Evolutionary conservation across 2,797 vertebrate genomes (phyloP).

Genomic region (Siniperca undulata): DNA sequence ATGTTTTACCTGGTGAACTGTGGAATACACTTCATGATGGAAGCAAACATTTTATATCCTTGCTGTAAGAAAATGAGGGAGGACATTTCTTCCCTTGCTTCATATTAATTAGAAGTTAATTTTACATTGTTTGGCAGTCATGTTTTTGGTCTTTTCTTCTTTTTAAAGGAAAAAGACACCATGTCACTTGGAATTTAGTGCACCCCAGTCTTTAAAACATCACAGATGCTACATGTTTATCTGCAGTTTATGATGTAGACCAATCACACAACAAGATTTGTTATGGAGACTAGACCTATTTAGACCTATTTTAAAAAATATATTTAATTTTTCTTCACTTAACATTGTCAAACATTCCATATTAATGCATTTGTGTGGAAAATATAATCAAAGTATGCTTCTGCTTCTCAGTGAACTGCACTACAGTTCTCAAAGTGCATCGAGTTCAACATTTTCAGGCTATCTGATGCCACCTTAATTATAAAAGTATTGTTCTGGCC

Average conservation of each 20-base stretch:
- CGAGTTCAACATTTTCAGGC: not conserved
- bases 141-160: not conserved
- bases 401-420: not conserved
- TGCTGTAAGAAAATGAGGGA: not conserved
- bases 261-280: not conserved
- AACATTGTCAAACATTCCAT: not conserved
- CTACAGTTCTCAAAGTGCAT: not conserved
- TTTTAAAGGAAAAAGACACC: not conserved
- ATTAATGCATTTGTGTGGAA: not conserved
- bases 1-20: not conserved
- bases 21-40: not conserved
- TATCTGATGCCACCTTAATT: not conserved
- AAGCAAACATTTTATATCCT: not conserved
- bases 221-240: not conserved
- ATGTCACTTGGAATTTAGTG: not conserved
- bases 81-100: not conserved
- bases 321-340: not conserved
- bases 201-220: not conserved
- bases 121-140: not conserved
- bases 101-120: slow-evolving; percentile 4
- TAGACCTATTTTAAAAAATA: not conserved
- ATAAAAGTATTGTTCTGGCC: not conserved
- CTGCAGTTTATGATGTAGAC: not conserved
- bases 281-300: not conserved
- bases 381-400: not conserved